phyloP scores from a whole-genome alignment of 2,888 invertebrate genomes.

The Phortica okadai region DNA sequence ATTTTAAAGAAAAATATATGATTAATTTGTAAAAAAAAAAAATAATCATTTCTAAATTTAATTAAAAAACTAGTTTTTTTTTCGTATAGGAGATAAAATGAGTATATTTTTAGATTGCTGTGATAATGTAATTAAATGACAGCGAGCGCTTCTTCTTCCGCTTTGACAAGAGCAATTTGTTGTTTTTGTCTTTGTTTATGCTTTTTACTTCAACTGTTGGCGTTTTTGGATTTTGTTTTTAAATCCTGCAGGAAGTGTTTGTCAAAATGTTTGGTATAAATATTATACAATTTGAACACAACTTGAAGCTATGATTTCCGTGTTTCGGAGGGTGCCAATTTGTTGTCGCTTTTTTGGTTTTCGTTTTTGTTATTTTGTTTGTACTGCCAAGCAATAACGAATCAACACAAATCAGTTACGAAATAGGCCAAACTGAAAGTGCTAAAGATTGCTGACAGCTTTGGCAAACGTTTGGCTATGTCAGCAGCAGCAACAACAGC shows the following conservation, averaged over 20 bases:
- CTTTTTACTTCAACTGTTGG: too few relatives aligned
- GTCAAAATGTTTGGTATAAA: neutral
- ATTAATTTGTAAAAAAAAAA: neutral
- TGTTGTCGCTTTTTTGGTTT: neutral
- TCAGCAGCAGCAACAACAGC: neutral
- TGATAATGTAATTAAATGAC: too few relatives aligned
- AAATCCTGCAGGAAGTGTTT: neutral
- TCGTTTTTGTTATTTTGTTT: neutral
- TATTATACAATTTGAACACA: neutral
- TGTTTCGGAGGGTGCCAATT: neutral
- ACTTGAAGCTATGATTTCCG: neutral
- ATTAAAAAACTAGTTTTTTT: too few relatives aligned
- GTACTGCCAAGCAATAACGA: neutral
- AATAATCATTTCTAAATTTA: neutral
- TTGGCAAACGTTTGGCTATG: neutral
- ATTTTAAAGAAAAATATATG: neutral
- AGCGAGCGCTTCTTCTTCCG: too few relatives aligned
- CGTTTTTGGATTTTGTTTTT: too few relatives aligned
- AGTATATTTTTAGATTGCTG: too few relatives aligned
- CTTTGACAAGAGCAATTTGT: too few relatives aligned
- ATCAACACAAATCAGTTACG: conserved; percentile 22
- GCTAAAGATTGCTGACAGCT: conserved; percentile 22
- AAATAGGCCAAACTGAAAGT: conserved; percentile 19
- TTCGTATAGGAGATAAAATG: too few relatives aligned
- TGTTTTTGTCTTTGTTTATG: too few relatives aligned